Base-by-base conservation (phyloP, 2,113 vertebrate genomes). In the Zosterops japonicus region DNA sequence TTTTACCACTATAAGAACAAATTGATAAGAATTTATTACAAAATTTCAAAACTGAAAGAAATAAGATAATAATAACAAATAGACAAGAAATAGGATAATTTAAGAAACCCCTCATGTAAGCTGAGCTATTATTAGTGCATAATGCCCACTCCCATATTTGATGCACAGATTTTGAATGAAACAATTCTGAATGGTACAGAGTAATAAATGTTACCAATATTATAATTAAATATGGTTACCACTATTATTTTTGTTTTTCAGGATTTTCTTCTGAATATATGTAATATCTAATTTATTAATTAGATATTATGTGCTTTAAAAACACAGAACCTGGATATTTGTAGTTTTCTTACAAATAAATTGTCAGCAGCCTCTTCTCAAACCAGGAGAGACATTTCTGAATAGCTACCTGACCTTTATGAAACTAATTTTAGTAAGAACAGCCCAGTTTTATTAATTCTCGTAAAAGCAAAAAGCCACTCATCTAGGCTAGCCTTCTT, bases 351-450 rank as follows among this genome's bases (percentile, higher is more conserved):
- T 61, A 44, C 15, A 55, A 42, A 6, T 9, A 29, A 88, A 35
- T 9, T 16, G 4, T 77, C 60, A 74, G 55, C 16, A 74, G 3
- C 11, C 60, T 57, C 79, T 70, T 53, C 8, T 69, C 0, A 35
- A 53, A 57, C 20, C 20, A 60, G 41, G 41, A 46, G 41, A 14
- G 50, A 33, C 42, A 57, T 83, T 80, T 91, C 52, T 6, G 35
- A 83, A 57, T 86, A 80, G 36, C 65, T 42, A 11, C 47, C 31
- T 91, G 89, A 95, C 87, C 94, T 96, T 94, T 89, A 61, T 7
- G 25, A 80, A 95, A 74, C 9, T 81, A 56, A 87, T 89, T 91
- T 92, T 80, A 75, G 31, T 53, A 52, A 92, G 27, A 36, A 24
- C 47, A 68, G 22, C 80, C 47, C 29, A 81, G 47, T 89, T 76